These are phyloP conservation scores for Chalcis sispes DNA, from an alignment of 2,888 invertebrate species.

Conservation along the genomic window DNA sequence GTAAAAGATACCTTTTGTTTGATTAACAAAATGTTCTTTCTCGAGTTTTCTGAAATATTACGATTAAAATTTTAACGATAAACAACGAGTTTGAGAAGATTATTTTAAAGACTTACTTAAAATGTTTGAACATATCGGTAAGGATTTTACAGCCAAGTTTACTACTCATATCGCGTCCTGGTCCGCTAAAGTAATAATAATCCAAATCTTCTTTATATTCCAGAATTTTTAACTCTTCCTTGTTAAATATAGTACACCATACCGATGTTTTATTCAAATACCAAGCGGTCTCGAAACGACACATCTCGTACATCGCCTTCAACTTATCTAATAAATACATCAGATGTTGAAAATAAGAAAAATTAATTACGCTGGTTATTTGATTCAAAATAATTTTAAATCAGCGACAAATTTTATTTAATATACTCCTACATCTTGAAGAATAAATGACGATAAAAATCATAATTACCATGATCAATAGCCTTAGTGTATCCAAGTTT, in stretches of 20 bases:
- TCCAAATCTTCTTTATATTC: constrained; percentile 85
- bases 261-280: constrained; percentile 81
- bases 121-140: constrained; percentile 83
- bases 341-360: no score
- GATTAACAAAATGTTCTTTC: constrained; percentile 61
- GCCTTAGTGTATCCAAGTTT: constrained; percentile 79
- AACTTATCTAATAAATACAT: constrained; percentile 75
- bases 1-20: constrained; percentile 37
- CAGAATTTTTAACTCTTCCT: constrained; percentile 82
- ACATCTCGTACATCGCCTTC: constrained; percentile 85
- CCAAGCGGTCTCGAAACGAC: constrained; percentile 89
- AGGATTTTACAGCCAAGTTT: constrained; percentile 83
- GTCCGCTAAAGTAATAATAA: constrained; percentile 44
- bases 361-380: background rate
- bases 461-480: constrained; percentile 5
- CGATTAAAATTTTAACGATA: no score
- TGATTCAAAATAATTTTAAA: background rate
- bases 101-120: constrained; percentile 76
- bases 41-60: background rate
- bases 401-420: no score
- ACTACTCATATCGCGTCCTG: constrained; percentile 19
- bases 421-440: no score
- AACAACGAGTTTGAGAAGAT: background rate
- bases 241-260: constrained; percentile 87
- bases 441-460: no score